These are phyloP conservation scores for Pleuronectes platessa DNA, from an alignment of 2,113 vertebrate genomes.

Conservation along the genomic window DNA sequence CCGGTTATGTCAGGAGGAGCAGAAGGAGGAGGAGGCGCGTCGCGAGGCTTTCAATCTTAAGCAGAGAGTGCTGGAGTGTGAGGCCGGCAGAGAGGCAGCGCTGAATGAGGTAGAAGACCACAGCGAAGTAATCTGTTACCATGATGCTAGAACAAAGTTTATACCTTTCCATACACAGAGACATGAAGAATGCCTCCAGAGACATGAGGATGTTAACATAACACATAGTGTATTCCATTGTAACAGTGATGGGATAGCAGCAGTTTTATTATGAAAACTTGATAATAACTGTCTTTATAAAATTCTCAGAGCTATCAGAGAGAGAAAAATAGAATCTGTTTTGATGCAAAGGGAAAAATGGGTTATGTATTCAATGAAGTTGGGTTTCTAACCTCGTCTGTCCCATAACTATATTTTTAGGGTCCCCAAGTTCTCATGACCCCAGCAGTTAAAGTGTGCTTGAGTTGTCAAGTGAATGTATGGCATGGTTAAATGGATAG, in stretches of 20 bases:
- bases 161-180: slow-evolving; percentile 27
- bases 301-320: not conserved
- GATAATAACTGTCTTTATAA: not conserved
- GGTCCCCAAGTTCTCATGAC: slow-evolving; percentile 27
- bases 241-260: not conserved
- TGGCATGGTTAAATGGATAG: not conserved
- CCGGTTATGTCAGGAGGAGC: slow-evolving; percentile 74
- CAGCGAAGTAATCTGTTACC: not conserved
- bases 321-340: not conserved
- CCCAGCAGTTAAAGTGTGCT: not conserved
- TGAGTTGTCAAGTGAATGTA: slow-evolving; percentile 18
- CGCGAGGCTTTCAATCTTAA: slow-evolving; percentile 73
- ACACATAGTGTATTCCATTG: not conserved
- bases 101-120: slow-evolving; percentile 81
- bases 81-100: slow-evolving; percentile 77
- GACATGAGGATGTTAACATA: slow-evolving; percentile 4
- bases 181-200: slow-evolving; percentile 33
- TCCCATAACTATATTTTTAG: not conserved
- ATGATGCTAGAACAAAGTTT: slow-evolving; percentile 42
- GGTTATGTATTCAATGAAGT: not conserved
- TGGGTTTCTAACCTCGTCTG: not conserved
- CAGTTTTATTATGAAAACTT: not conserved
- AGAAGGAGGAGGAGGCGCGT: slow-evolving; percentile 75
- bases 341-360: not conserved
- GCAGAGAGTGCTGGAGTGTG: slow-evolving; percentile 75